A percentile compares a stretch with the other conserved stretches of the same genome.
These are phyloP conservation scores for Erebia aethiops DNA, from an alignment of 2,888 invertebrate species.

Conservation along the genomic window DNA sequence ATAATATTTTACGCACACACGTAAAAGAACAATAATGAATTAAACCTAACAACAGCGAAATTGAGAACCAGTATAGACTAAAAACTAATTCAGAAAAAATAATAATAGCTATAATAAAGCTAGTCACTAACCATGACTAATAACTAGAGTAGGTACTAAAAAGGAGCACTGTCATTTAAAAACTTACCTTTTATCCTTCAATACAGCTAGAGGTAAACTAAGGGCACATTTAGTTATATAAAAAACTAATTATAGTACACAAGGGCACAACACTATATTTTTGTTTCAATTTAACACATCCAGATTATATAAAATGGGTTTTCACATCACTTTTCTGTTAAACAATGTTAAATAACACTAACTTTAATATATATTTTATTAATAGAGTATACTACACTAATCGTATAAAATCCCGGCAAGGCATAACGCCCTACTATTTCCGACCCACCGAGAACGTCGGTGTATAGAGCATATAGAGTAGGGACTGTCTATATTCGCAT, in stretches of 20 bases:
- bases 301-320: slow-evolving; percentile 41
- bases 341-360: slow-evolving; percentile 31
- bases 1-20: neutral
- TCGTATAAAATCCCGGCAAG: slow-evolving; percentile 46
- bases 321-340: slow-evolving; percentile 64
- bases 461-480: slow-evolving; percentile 2
- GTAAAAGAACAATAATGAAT: neutral
- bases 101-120: neutral
- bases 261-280: slow-evolving; percentile 51
- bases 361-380: slow-evolving; percentile 19
- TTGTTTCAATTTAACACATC: slow-evolving; percentile 31
- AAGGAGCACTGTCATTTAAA: slow-evolving; percentile 39
- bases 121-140: neutral
- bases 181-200: slow-evolving; percentile 59
- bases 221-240: slow-evolving; percentile 59
- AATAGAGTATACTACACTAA: slow-evolving; percentile 27
- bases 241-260: slow-evolving; percentile 58
- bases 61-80: slow-evolving; percentile 3
- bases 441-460: slow-evolving; percentile 36
- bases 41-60: slow-evolving; percentile 8
- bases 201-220: slow-evolving; percentile 50
- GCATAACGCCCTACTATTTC: slow-evolving; percentile 46
- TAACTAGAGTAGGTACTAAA: slow-evolving; percentile 31
- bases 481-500: slow-evolving; percentile 30
- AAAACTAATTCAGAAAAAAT: slow-evolving; percentile 1